Conservation (phyloP, 2,888 invertebrate species). For the Girardia tigrina region DNA sequence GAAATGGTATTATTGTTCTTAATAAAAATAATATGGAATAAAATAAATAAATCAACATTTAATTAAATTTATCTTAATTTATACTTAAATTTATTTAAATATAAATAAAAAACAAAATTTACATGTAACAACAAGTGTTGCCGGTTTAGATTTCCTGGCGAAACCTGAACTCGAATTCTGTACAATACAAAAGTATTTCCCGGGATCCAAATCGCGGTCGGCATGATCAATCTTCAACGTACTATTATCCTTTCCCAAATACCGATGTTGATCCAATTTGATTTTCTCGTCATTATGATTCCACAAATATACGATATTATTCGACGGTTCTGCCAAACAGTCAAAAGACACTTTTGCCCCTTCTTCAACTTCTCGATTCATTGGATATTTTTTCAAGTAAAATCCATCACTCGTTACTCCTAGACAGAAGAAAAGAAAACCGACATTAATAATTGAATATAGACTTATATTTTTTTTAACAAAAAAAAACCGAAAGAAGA, state of each 20-base stretch:
- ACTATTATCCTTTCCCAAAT: background rate
- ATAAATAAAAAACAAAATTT: background rate
- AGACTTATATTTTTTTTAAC: background rate
- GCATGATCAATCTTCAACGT: background rate
- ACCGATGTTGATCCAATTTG: background rate
- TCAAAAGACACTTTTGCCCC: background rate
- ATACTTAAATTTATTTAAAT: too few species aligned
- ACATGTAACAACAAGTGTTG: background rate
- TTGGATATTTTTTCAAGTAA: background rate
- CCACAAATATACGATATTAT: background rate
- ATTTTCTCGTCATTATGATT: background rate
- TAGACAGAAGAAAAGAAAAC: background rate
- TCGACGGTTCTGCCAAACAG: background rate
- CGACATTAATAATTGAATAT: background rate
- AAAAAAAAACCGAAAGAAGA: background rate
- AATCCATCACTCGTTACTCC: background rate
- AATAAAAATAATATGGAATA: too few species aligned
- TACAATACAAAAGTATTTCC: background rate
- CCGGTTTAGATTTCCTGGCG: background rate
- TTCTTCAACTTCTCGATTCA: background rate
- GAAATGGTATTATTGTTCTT: too few species aligned
- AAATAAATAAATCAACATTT: too few species aligned
- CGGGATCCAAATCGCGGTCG: background rate
- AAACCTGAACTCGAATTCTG: background rate
- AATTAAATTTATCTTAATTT: too few species aligned